Evolutionary conservation across 2,797 vertebrate species (phyloP).

Genomic region (Myotis daubentonii): DNA sequence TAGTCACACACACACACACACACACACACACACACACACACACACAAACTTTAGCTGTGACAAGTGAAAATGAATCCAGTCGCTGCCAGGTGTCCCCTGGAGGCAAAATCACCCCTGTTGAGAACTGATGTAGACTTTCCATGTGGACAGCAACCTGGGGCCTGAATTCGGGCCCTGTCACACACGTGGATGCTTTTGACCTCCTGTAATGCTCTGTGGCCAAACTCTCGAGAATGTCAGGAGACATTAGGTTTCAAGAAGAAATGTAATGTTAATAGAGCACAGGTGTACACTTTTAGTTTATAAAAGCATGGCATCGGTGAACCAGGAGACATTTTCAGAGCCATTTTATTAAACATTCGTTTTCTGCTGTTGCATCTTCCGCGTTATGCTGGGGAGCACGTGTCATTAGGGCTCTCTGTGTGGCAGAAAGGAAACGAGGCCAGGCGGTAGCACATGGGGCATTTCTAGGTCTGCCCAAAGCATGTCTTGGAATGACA

Average conservation of each 20-base stretch:
- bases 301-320: slow-evolving; percentile 2
- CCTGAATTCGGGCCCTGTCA: neutral
- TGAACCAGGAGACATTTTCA: slow-evolving; percentile 3
- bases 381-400: neutral
- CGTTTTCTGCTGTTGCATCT: neutral
- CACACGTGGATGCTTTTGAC: neutral
- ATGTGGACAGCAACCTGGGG: neutral
- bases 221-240: slow-evolving; percentile 11
- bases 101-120: neutral
- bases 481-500: neutral
- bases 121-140: neutral
- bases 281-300: neutral
- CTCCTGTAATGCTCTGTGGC: neutral
- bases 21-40: neutral
- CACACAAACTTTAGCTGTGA: neutral
- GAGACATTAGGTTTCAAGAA: neutral
- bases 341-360: neutral
- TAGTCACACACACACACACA: neutral
- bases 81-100: neutral
- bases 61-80: neutral
- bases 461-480: neutral
- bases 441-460: neutral
- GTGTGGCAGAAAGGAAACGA: neutral
- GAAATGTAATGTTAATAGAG: slow-evolving; percentile 14
- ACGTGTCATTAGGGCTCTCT: neutral